Evolutionary conservation across 2,888 invertebrate species (phyloP).

Genomic region (Drosophila putrida): DNA sequence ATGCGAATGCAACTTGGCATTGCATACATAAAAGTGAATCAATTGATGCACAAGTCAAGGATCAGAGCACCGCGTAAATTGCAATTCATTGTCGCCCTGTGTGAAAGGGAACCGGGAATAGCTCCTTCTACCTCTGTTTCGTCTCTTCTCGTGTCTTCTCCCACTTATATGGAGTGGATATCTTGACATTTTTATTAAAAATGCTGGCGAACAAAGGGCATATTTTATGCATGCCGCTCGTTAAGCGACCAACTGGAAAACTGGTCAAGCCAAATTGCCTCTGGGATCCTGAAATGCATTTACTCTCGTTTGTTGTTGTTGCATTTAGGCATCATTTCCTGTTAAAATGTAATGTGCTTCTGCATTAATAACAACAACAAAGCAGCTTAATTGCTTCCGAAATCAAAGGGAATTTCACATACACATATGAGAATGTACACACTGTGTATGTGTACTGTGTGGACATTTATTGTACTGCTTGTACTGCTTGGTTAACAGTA

Average conservation of each 20-base stretch:
- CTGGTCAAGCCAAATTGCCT: slow-evolving; percentile 38
- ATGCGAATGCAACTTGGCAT: slow-evolving; percentile 2
- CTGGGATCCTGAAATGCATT: slow-evolving; percentile 24
- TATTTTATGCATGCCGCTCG: slow-evolving; percentile 72
- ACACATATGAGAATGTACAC: neutral
- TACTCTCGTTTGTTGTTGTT: slow-evolving; percentile 11
- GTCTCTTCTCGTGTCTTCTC: no score
- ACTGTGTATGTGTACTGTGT: neutral
- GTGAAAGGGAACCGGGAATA: slow-evolving; percentile 7
- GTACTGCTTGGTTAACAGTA: slow-evolving; percentile 49
- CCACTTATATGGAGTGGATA: neutral
- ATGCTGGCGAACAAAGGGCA: slow-evolving; percentile 67
- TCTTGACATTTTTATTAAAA: slow-evolving; percentile 79
- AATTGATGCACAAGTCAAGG: slow-evolving; percentile 49
- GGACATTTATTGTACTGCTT: slow-evolving; percentile 32
- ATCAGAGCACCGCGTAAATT: slow-evolving; percentile 41
- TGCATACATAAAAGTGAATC: slow-evolving; percentile 24
- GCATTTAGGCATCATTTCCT: slow-evolving; percentile 69
- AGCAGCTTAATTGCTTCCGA: slow-evolving; percentile 38
- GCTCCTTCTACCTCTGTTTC: neutral
- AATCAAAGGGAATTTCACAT: slow-evolving; percentile 22
- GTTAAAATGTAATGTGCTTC: slow-evolving; percentile 50
- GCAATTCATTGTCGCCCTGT: slow-evolving; percentile 62
- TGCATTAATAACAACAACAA: slow-evolving; percentile 39
- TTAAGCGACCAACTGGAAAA: slow-evolving; percentile 54